Evolutionary conservation across 2,888 invertebrate species (phyloP).

Genomic region (Ennomos fuscantarius): DNA sequence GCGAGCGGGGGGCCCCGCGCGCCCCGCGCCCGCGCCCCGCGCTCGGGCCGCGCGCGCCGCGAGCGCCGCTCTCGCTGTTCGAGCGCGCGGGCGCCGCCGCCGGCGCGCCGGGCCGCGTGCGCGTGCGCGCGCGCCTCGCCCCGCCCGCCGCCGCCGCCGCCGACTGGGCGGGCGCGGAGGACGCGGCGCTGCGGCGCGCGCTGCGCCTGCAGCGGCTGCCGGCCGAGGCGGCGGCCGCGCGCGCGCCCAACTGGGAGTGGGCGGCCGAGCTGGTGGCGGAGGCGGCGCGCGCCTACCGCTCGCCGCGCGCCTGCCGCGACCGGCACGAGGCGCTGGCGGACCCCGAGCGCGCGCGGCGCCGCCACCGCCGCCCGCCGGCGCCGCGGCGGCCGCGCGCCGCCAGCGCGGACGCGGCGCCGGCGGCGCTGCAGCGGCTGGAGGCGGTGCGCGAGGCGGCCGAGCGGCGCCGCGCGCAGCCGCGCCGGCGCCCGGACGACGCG

Average conservation of each 20-base stretch:
- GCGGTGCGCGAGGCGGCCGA: constrained; percentile 90
- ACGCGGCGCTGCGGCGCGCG: constrained; percentile 94
- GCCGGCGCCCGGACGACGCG: constrained; percentile 89
- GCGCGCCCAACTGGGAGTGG: constrained; percentile 98
- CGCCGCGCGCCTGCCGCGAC: constrained; percentile 95
- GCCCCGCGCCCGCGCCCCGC: constrained; percentile 88
- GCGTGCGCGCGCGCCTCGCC: constrained; percentile 77
- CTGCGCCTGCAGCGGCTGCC: constrained; percentile 87
- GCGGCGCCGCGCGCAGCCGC: constrained; percentile 90
- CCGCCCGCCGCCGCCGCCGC: constrained; percentile 87
- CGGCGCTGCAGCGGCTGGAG: constrained; percentile 86
- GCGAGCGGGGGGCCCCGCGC: constrained; percentile 88
- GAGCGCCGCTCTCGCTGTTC: constrained; percentile 90
- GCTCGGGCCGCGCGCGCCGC: constrained; percentile 89
- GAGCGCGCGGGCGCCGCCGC: constrained; percentile 90
- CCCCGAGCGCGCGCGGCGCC: constrained; percentile 94
- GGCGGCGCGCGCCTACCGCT: constrained; percentile 93
- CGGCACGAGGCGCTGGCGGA: constrained; percentile 96
- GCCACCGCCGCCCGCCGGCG: constrained; percentile 90
- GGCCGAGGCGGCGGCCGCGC: constrained; percentile 90
- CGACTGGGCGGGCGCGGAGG: constrained; percentile 97
- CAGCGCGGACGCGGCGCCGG: constrained; percentile 76
- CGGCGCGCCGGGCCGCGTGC: constrained; percentile 66
- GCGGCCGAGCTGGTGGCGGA: constrained; percentile 96
- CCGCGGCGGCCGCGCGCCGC: constrained; percentile 88